Conservation (phyloP, 2,797 vertebrate genomes). For the Tragelaphus oryx region DNA sequence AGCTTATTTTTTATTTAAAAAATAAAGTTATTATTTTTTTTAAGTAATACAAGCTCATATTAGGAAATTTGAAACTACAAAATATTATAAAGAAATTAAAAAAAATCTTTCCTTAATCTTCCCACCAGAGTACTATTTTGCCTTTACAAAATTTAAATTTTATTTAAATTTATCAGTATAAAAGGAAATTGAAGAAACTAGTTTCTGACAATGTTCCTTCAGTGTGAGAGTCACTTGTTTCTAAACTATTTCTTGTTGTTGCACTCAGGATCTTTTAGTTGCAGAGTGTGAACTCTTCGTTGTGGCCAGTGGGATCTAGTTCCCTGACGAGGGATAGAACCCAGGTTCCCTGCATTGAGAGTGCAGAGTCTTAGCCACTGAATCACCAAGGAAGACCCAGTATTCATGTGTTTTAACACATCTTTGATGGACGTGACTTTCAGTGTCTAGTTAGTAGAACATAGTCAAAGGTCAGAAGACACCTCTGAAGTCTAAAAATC, state of each 20-base stretch:
- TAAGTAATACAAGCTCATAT: background rate
- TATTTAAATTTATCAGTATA: conserved; percentile 23
- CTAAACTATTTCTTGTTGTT: background rate
- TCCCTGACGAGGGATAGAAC: background rate
- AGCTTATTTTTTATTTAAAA: too few relatives aligned
- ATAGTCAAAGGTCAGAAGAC: background rate
- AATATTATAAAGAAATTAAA: background rate
- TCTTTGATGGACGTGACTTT: background rate
- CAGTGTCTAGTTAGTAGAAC: background rate
- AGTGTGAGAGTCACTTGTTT: background rate
- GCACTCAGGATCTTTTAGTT: background rate
- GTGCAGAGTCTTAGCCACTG: background rate
- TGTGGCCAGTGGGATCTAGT: background rate
- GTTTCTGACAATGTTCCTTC: background rate
- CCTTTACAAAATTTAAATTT: background rate
- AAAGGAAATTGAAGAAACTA: background rate
- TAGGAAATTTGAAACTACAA: conserved; percentile 12
- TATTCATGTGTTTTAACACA: background rate
- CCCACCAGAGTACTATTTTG: background rate
- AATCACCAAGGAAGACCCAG: background rate
- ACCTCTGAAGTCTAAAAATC: background rate
- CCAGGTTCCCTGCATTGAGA: background rate
- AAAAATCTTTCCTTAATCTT: background rate
- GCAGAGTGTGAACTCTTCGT: fast-evolving
- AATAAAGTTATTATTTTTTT: conserved; percentile 30